A percentile compares a stretch with the other conserved stretches of the same genome.
Conservation (phyloP, 2,888 invertebrate genomes). For the Nasonia oneida region DNA sequence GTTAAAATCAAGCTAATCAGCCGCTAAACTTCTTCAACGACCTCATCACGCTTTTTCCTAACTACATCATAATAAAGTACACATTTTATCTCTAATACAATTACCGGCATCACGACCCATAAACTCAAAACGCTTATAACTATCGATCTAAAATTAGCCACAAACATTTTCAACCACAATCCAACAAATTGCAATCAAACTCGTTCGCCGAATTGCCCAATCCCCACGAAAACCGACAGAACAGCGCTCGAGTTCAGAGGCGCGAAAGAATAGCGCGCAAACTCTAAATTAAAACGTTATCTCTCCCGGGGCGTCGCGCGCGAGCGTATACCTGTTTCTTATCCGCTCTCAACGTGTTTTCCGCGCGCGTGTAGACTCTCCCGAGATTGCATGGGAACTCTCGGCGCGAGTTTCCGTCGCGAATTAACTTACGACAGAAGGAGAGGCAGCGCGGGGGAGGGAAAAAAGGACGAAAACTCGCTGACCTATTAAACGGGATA, state of each 20-base stretch:
- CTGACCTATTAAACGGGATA: conserved; percentile 42
- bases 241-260: neutral
- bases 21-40: neutral
- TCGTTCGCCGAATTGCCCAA: neutral
- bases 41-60: neutral
- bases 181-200: neutral
- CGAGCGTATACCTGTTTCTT: neutral
- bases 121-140: neutral
- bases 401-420: conserved; percentile 42
- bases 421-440: conserved; percentile 12
- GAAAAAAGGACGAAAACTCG: conserved; percentile 36
- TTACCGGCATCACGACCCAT: neutral
- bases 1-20: neutral
- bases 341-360: neutral
- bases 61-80: no score
- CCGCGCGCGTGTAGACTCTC: neutral
- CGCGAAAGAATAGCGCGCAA: conserved; percentile 24
- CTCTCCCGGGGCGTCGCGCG: conserved; percentile 16
- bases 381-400: conserved; percentile 28
- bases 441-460: neutral
- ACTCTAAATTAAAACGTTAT: conserved; percentile 52
- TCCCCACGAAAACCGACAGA: neutral
- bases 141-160: no score
- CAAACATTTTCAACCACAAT: neutral
- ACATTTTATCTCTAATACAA: no score